Conservation (phyloP, 2,888 invertebrate species). For the Brenthis hecate region DNA sequence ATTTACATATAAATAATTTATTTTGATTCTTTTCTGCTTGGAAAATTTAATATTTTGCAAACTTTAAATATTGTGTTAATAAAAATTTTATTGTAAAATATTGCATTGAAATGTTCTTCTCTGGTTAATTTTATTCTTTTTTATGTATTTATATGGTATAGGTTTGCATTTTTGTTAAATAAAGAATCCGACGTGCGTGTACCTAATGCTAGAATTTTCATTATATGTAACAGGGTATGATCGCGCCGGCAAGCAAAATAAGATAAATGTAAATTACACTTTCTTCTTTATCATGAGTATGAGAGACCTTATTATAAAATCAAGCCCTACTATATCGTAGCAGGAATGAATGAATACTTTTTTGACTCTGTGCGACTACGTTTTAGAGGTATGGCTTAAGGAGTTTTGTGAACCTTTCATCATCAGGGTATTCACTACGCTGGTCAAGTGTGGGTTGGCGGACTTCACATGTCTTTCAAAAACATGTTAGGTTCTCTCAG, state of each 20-base stretch:
- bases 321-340: background rate
- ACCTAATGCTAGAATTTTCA: background rate
- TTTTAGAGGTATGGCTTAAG: too few species aligned
- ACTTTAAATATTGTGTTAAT: background rate
- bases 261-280: slow-evolving; percentile 2
- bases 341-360: too few species aligned
- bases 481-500: too few species aligned
- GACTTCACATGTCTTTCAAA: too few species aligned
- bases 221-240: background rate
- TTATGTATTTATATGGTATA: too few species aligned
- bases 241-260: background rate
- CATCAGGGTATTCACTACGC: too few species aligned
- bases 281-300: background rate
- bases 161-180: background rate
- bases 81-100: background rate
- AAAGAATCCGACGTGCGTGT: too few species aligned
- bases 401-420: too few species aligned
- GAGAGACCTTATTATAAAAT: background rate
- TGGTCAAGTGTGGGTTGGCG: too few species aligned
- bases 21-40: too few species aligned
- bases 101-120: background rate
- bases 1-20: too few species aligned
- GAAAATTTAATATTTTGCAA: background rate
- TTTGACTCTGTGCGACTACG: too few species aligned
- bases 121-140: background rate